These are phyloP conservation scores for Lateolabrax maculatus DNA, from an alignment of 2,797 vertebrate species.

Conservation along the genomic window DNA sequence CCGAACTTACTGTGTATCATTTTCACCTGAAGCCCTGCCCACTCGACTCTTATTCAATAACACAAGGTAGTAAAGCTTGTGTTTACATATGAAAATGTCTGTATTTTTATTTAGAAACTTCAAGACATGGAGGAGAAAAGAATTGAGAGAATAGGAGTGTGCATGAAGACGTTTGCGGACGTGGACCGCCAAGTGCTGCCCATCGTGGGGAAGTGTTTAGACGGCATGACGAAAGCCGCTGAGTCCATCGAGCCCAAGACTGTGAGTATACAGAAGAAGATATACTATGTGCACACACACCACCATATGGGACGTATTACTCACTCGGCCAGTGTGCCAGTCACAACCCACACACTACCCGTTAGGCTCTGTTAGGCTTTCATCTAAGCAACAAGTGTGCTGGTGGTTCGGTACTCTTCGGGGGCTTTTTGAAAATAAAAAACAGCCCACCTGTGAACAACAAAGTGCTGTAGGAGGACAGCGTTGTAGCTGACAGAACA, in stretches of 20 bases:
- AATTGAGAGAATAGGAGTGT: slow-evolving; percentile 90
- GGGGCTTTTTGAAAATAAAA: slow-evolving; percentile 9
- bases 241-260: slow-evolving; percentile 92
- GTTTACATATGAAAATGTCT: not conserved
- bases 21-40: not conserved
- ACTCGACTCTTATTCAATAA: not conserved
- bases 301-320: slow-evolving; percentile 48
- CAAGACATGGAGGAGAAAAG: slow-evolving; percentile 97
- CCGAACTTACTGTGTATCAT: not conserved
- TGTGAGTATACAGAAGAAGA: slow-evolving; percentile 83
- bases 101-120: slow-evolving; percentile 87
- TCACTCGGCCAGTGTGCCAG: slow-evolving; percentile 50
- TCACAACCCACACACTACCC: slow-evolving; percentile 38
- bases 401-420: not conserved
- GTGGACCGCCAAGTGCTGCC: slow-evolving; percentile 95
- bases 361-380: slow-evolving; percentile 29
- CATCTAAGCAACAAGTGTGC: slow-evolving; percentile 34
- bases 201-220: slow-evolving; percentile 96
- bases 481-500: not conserved
- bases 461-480: slow-evolving; percentile 8
- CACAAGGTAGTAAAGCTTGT: not conserved
- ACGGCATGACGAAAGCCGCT: slow-evolving; percentile 94
- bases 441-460: slow-evolving; percentile 40
- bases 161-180: slow-evolving; percentile 94
- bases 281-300: not conserved